phyloP scores from a whole-genome alignment of 1,140 invertebrate species.

The Aleiodes sp. region DNA sequence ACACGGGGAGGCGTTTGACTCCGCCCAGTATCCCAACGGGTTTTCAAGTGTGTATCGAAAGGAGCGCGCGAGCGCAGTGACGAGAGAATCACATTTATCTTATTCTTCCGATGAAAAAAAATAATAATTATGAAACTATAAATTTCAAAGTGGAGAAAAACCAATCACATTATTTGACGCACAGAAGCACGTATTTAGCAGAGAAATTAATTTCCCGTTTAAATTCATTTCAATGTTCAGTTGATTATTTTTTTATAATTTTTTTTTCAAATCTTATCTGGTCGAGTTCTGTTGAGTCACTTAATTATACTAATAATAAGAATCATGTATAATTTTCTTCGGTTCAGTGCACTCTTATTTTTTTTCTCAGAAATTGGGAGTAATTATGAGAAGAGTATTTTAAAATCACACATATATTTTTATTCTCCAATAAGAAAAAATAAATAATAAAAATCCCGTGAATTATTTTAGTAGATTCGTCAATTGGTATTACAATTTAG shows the following conservation, averaged over 20 bases:
- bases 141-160: background rate
- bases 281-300: no score
- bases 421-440: no score
- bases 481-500: background rate
- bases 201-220: background rate
- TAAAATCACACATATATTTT: no score
- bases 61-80: slow-evolving; percentile 16
- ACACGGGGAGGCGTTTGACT: slow-evolving; percentile 38
- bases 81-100: background rate
- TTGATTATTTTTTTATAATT: background rate
- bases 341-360: no score
- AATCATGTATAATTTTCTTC: no score
- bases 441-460: no score
- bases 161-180: background rate
- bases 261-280: no score
- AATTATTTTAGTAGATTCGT: no score
- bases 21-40: slow-evolving; percentile 49
- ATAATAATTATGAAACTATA: background rate
- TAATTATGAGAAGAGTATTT: no score
- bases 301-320: no score
- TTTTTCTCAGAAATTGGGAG: no score
- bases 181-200: background rate
- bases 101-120: background rate
- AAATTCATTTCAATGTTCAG: background rate
- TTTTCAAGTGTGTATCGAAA: slow-evolving; percentile 22